phyloP scores from a whole-genome alignment of 2,888 invertebrate species.

The Mystacides longicornis region DNA sequence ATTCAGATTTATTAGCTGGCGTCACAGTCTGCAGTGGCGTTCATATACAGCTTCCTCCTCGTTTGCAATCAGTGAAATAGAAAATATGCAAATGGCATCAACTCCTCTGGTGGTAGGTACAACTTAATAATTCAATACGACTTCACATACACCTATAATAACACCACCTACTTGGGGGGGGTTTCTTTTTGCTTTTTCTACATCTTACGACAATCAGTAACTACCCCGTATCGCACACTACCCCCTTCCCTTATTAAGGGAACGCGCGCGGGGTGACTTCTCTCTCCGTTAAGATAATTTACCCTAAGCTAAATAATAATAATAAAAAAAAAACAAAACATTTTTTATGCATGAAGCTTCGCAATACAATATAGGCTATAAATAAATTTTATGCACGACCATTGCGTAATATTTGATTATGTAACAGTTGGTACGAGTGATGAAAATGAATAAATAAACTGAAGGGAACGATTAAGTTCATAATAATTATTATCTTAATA shows the following conservation, averaged over 20 bases:
- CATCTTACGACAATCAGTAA: background rate
- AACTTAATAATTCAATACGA: no score
- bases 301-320: background rate
- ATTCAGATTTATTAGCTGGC: slow-evolving; percentile 23
- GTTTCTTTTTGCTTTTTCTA: background rate
- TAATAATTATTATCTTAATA: no score
- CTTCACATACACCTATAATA: no score
- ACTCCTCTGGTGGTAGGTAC: no score
- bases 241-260: background rate
- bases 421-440: no score
- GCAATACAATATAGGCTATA: no score
- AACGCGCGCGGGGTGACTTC: slow-evolving; percentile 1
- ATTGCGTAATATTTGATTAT: no score
- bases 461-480: no score
- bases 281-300: slow-evolving; percentile 1
- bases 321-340: background rate
- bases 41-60: background rate
- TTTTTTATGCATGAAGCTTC: background rate
- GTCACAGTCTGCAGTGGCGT: slow-evolving; percentile 4
- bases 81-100: slow-evolving; percentile 19
- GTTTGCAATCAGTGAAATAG: slow-evolving; percentile 14
- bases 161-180: no score
- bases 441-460: no score
- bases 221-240: background rate
- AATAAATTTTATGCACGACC: no score